phyloP scores from a whole-genome alignment of 2,797 vertebrate species.

The Protonibea diacanthus region DNA sequence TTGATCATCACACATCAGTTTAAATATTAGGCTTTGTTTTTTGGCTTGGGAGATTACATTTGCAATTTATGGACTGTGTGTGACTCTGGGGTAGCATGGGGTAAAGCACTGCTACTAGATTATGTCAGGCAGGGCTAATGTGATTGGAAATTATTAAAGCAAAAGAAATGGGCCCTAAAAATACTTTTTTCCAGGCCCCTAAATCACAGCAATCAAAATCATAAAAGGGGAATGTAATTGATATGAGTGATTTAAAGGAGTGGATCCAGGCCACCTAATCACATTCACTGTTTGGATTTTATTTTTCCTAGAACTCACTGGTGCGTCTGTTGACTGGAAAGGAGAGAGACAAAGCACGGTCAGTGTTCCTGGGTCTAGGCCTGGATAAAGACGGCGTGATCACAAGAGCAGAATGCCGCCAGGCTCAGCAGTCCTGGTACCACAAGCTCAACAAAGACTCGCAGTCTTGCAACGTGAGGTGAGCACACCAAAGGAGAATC shows the following conservation, averaged over 20 bases:
- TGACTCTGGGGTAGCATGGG: background rate
- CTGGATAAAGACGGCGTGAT: conserved; percentile 86
- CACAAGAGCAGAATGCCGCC: conserved; percentile 86
- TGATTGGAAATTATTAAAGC: conserved; percentile 49
- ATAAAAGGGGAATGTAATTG: conserved; percentile 18
- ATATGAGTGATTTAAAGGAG: conserved; percentile 6
- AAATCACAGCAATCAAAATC: conserved; percentile 32
- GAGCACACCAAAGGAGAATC: conserved; percentile 19
- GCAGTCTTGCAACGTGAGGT: conserved; percentile 96
- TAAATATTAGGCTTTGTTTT: conserved; percentile 20
- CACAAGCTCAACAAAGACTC: conserved; percentile 89
- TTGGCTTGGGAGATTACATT: conserved; percentile 32
- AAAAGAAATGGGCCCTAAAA: conserved; percentile 32
- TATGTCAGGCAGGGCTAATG: conserved; percentile 43
- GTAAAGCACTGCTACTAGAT: conserved; percentile 30
- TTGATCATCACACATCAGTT: conserved; percentile 21
- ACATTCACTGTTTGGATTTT: conserved; percentile 6
- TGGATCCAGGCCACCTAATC: conserved; percentile 4
- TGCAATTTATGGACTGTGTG: conserved; percentile 24
- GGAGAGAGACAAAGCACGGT: conserved; percentile 88
- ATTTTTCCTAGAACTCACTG: conserved; percentile 89
- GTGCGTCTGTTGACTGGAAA: conserved; percentile 91
- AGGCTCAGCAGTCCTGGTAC: conserved; percentile 92
- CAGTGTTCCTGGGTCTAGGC: conserved; percentile 87
- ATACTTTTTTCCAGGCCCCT: conserved; percentile 3